Evolutionary conservation across 2,888 invertebrate species (phyloP), one percentile per base, ranked within the genome.

Genomic region (Octonoba sinensis): DNA sequence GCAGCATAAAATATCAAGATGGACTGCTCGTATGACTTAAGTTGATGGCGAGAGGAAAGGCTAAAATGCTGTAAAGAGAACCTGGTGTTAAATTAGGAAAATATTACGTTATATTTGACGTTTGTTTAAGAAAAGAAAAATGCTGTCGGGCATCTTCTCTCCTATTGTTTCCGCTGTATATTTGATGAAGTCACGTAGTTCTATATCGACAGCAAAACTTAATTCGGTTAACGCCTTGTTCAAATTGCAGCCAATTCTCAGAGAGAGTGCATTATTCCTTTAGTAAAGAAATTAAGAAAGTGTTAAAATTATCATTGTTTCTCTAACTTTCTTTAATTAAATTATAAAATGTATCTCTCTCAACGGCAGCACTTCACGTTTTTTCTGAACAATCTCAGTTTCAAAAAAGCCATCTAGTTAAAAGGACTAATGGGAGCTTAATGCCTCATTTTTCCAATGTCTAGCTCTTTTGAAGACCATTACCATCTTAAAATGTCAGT

Each of bases 41-140:
- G 36, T 36, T 36, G 36, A 36, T 36, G 36, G 36, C 36, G 6
- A 36, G 4, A 36, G 8, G 36, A 8, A 36, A 36, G 36, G 11
- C 36, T 3, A 36, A 36, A 36, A 36, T 8, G 36, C 36, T 36
- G 36, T 36, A 36, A 36, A 36, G 36, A 36, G 36, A 36, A 36
- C 36, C 36, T 36, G 62, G 46, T 18, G 44, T 62, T 8, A 44
- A 44, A 44, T 62, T 36, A 8, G 62, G 46, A 44, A 36, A 62
- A 62, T 62, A 62, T 62, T 62, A 62, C 44, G 62, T 62, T 62
- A 62, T 44, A 36, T 44, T 20, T 62, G 62, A 62, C 62, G 44
- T 44, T 62, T 62, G 16, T 46, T 62, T 62, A 18, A 36, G 36
- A 62, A 62, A 62, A 62, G 44, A 62, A 62, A 62, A 62, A 12